These are phyloP conservation scores for Columbina picui DNA, from an alignment of 2,113 vertebrate species.

Conservation along the genomic window DNA sequence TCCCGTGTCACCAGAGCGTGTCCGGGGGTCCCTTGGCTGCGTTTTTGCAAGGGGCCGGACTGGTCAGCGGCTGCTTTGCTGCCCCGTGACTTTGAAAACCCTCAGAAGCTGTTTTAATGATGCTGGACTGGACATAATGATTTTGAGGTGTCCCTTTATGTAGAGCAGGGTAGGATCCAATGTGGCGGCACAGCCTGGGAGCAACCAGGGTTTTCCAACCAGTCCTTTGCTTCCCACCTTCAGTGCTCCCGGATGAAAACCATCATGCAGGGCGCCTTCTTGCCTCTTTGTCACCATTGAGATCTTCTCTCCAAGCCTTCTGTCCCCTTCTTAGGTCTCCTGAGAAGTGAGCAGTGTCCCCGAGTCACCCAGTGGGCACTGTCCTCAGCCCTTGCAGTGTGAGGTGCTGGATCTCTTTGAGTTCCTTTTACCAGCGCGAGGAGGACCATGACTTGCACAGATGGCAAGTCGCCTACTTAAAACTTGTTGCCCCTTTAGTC, in stretches of 20 bases:
- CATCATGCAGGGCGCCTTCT: not conserved
- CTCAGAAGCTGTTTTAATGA: not conserved
- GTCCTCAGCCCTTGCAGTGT: not conserved
- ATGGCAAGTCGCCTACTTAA: not conserved
- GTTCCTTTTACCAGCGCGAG: not conserved
- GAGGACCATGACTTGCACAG: not conserved
- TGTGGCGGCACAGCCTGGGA: not conserved
- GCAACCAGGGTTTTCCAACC: not conserved
- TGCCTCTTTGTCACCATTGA: not conserved
- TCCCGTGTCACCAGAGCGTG: fast-evolving
- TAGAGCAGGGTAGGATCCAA: not conserved
- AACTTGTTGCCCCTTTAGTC: not conserved
- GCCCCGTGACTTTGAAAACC: not conserved
- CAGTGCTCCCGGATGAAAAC: not conserved
- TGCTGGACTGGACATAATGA: not conserved
- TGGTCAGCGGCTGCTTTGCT: not conserved
- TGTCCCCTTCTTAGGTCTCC: not conserved
- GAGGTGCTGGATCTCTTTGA: not conserved
- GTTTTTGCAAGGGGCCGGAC: not conserved
- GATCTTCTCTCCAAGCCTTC: not conserved
- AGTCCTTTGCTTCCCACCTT: not conserved
- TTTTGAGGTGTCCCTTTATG: not conserved
- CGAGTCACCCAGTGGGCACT: fast-evolving
- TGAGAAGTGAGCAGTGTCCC: not conserved
- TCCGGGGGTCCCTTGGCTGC: not conserved